Conservation (phyloP, 2,888 invertebrate species). For the Rhamnusium bicolor region DNA sequence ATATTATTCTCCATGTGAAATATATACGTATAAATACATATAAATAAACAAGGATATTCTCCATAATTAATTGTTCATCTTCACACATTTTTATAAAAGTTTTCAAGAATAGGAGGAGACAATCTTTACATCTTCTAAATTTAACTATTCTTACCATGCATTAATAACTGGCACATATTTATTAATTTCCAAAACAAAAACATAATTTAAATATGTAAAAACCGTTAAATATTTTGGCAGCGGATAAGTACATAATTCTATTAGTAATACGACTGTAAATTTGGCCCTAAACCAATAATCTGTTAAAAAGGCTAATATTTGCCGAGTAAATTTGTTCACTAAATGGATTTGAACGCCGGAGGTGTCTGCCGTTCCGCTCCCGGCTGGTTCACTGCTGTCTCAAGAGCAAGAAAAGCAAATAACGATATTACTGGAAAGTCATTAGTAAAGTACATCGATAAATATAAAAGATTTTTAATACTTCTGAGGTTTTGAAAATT, state of each 20-base stretch:
- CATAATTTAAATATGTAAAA: slow-evolving; percentile 14
- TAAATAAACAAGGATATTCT: too few species aligned
- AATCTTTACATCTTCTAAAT: too few species aligned
- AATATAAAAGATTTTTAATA: slow-evolving; percentile 24
- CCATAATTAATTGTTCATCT: too few species aligned
- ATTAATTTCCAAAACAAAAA: not conserved
- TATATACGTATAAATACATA: too few species aligned
- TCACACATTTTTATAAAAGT: too few species aligned
- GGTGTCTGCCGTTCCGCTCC: slow-evolving; percentile 58
- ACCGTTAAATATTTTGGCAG: slow-evolving; percentile 33
- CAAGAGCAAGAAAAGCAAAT: slow-evolving; percentile 43
- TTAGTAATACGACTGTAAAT: slow-evolving; percentile 22
- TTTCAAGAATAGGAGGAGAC: too few species aligned
- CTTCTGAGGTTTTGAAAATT: not conserved
- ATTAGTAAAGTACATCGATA: slow-evolving; percentile 43
- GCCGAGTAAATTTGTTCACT: slow-evolving; percentile 65
- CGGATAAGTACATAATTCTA: slow-evolving; percentile 19
- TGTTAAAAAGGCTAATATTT: slow-evolving; percentile 63
- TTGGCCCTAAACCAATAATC: slow-evolving; percentile 65
- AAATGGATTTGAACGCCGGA: slow-evolving; percentile 67
- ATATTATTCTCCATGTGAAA: too few species aligned
- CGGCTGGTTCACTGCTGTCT: slow-evolving; percentile 43
- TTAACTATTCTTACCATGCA: too few species aligned
- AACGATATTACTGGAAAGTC: slow-evolving; percentile 41
- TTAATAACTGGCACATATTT: not conserved